These are phyloP conservation scores for Calyptommatus sinebrachiatus DNA, from an alignment of 2,113 vertebrate species.

Conservation along the genomic window DNA sequence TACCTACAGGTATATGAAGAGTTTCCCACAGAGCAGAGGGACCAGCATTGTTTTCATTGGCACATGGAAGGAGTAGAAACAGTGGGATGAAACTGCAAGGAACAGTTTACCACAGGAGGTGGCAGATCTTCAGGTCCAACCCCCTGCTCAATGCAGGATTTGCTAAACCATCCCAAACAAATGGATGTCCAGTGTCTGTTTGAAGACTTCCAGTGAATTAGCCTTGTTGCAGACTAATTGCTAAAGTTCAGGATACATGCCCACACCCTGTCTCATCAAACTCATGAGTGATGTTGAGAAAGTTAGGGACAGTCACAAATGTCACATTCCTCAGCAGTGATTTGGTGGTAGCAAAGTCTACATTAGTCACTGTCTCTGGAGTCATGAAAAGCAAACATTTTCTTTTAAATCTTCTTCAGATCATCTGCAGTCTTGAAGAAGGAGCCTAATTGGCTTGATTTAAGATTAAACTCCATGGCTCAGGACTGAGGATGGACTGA, in stretches of 20 bases:
- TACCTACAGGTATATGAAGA: too few species aligned
- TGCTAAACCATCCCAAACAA: background rate
- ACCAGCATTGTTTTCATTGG: too few species aligned
- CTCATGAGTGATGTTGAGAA: background rate
- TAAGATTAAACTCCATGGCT: too few species aligned
- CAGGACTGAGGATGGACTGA: too few species aligned
- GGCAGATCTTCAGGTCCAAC: too few species aligned
- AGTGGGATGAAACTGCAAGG: too few species aligned
- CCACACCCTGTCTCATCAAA: background rate
- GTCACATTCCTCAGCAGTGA: background rate
- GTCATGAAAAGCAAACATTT: background rate
- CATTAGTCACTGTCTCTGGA: background rate
- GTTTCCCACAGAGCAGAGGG: too few species aligned
- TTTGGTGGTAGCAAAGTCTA: background rate
- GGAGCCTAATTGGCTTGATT: too few species aligned
- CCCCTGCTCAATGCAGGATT: background rate
- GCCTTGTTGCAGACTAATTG: background rate
- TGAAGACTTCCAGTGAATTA: background rate
- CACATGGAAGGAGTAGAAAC: too few species aligned
- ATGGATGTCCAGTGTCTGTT: background rate
- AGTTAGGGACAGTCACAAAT: background rate
- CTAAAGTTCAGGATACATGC: background rate
- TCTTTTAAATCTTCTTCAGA: too few species aligned
- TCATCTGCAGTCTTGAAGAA: too few species aligned
- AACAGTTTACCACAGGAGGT: too few species aligned